Base-by-base conservation (phyloP, 2,888 invertebrate species). In the Lepidocyrtoides sp. region DNA sequence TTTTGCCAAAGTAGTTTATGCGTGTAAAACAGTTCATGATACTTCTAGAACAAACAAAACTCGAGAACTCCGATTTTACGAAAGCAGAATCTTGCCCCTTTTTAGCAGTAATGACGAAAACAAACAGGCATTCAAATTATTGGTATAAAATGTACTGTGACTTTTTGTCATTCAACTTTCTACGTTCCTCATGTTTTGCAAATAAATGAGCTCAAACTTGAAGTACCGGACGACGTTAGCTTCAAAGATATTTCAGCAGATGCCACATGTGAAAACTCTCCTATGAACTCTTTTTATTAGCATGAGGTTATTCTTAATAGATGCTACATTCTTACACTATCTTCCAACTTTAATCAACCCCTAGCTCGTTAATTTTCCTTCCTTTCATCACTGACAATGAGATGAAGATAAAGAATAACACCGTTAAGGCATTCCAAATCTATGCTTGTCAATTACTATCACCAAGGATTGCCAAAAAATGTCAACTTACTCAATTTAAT, bases 321-420 rank as follows among this genome's bases (percentile, higher is more conserved):
- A 36, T 17, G 66, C 29, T 66, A 36, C 36, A 29, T 0, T 32
- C 2, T 57, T 66, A 36, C 36, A 29, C 0, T 32, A 5, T 57
- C 60, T 60, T n/a, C 8, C 26, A 36, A 36, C 14, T 32, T 32
- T n/a, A 32, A 36, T 66, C 66, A n/a, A 66, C 66, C 36, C 66
- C 66, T 66, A 36, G 66, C 66, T 66, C 66, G 32, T 66, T 66
- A 36, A 66, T 66, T 66, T 63, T 17, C n/a, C 66, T 66, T 36
- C 66, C 32, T 66, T 66, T 66, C 32, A 66, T 36, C 66, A 36
- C 12, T 66, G 14, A 63, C 12, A 48, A 48, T 7, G 12, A 3
- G 63, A 7, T 36, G n/a, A 32, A 66, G 66, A 66, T n/a, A n/a
- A n/a, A n/a, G n/a, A n/a, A n/a, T n/a, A n/a, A 32, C 36, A 66